Base-by-base conservation (phyloP, 1,140 invertebrate genomes). In the Trichonephila clavata region DNA sequence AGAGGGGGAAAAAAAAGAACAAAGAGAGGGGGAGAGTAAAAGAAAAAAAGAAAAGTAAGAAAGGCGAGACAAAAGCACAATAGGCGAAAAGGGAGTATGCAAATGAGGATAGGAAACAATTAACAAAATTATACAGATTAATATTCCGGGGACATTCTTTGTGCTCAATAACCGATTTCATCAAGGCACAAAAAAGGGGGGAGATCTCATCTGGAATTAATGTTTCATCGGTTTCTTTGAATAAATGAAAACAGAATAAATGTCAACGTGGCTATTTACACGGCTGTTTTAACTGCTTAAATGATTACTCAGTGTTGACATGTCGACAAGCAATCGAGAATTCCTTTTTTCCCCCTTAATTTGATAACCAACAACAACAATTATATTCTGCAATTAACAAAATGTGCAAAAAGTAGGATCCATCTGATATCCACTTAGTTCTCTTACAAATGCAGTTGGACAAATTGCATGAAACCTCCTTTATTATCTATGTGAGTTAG, bases 81-180 rank as follows among this genome's bases (percentile, higher is more conserved):
- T 81, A 87, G 83, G 90, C 90, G 24, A 92, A 61, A 61, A 61
- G 68, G 68, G 27, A 77, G 27, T 77, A 77, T 77, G 68, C 68
- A 77, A 77, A 77, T 77, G 68, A 77, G 68, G 24, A 77, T 5
- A 77, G 68, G 68, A 77, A 77, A 77, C 68, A 77, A 77, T 77
- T 77, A 77, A 21, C 60, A 61, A 77, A 77, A 93, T 93, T 93
- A 93, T 87, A 83, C 32, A 68, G 92, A 93, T 93, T 93, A 93
- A 93, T 80, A 93, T 93, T 87, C 84, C 50, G 10, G n/a, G 32
- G n/a, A n/a, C 21, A 86, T 86, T 86, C 83, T 32, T 68, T 68
- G n/a, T 71, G 21, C 61, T 86, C 27, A 59, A 87, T 87, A 68
- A 50, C 43, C 61, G 27, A 63, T 91, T 83, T 91, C 50, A 39